Evolutionary conservation across 2,113 vertebrate genomes (phyloP), one percentile per base, ranked within the genome.

Genomic region (Leptobrachium ailaonicum): DNA sequence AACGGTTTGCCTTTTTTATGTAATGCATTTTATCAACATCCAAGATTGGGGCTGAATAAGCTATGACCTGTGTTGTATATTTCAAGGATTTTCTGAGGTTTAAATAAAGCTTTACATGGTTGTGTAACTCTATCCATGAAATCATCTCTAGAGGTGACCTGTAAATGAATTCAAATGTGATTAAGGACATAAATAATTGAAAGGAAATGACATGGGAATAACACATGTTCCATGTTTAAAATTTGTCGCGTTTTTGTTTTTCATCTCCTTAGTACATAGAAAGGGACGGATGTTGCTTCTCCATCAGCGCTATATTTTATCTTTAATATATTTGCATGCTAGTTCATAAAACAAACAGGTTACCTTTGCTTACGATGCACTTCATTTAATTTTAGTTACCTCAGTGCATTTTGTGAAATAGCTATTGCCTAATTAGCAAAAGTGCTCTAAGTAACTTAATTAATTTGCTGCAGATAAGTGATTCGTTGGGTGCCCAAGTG

Each of bases 101-200:
- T 40, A 74, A 62, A 74, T 73, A 68, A 69, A 60, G 53, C 45
- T 75, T 62, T 69, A 68, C 79, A 50, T 81, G 72, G 32, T 50
- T 75, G 53, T 69, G 72, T 81, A 69, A 50, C 64, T 72, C 72
- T 81, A 53, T 67, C 64, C 53, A 75, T 75, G 53, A 81, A 68
- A 81, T 81, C 42, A 74, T 56, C 56, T 40, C 12, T 68, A 81
- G 72, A 69, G 79, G 79, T 81, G 79, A 81, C 66, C 71, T 80
- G 66, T 67, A 80, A 74, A 80, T 80, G 41, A 68, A 68, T 80
- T 74, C 74, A 74, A 80, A 80, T 80, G 41, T 66, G 77, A 80
- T 80, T 74, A 80, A 42, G 64, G 56, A 74, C 53, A 74, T 68
- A 45, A 74, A 80, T 80, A 74, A 80, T 80, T 80, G 73, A 68